These are phyloP conservation scores for Pseudopipra pipra DNA, from an alignment of 2,113 vertebrate species.

Conservation along the genomic window DNA sequence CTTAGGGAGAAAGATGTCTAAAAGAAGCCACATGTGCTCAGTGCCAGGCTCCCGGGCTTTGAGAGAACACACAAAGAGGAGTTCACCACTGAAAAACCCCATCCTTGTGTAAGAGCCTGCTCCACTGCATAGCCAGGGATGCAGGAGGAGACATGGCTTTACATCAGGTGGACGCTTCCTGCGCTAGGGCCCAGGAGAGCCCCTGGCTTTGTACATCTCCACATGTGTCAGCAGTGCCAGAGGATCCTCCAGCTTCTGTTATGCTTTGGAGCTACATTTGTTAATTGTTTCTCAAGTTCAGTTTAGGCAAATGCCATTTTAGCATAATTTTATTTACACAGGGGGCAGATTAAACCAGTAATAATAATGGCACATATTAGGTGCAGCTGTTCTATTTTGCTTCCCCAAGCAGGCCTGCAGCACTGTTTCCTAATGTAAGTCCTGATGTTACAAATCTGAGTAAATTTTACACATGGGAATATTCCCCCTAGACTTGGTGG, in stretches of 20 bases:
- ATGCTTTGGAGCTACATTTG: not conserved
- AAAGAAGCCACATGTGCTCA: not conserved
- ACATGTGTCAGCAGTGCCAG: not conserved
- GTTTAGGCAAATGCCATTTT: not conserved
- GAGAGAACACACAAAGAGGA: not conserved
- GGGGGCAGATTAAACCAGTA: constrained; percentile 5
- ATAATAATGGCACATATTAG: constrained; percentile 5
- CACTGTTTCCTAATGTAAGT: not conserved
- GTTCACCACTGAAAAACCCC: not conserved
- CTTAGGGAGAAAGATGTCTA: not conserved
- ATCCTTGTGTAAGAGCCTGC: not conserved
- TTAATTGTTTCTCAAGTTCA: constrained; percentile 18
- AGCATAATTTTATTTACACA: constrained; percentile 13
- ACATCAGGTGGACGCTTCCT: not conserved
- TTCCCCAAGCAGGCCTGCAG: not conserved
- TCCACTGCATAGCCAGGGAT: not conserved
- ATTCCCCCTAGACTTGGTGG: not conserved
- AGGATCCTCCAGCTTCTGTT: not conserved
- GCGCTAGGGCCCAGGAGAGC: too few relatives aligned
- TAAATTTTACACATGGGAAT: not conserved
- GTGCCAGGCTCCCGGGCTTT: not conserved
- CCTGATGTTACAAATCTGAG: not conserved
- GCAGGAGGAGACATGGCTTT: not conserved
- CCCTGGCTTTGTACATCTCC: not conserved
- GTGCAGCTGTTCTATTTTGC: constrained; percentile 11